Base-by-base conservation (phyloP, 2,888 invertebrate genomes). In the Chalcosyrphus nemorum region DNA sequence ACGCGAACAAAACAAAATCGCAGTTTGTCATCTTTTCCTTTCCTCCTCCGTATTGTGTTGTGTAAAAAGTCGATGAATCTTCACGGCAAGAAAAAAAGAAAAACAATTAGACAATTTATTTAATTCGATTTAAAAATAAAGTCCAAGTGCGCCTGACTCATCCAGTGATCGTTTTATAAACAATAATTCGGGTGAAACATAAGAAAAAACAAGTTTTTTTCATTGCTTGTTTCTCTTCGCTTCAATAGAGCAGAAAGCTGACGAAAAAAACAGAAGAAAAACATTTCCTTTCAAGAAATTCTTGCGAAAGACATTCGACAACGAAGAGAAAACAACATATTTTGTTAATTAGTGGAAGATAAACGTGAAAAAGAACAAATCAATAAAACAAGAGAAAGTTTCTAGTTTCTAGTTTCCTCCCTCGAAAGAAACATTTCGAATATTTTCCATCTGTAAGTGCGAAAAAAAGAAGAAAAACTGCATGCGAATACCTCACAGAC, bases 111-210 rank as follows among this genome's bases (percentile, higher is more conserved):
- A 61, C 24, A 56, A 59, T 56, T 50, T 59, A 35, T 66, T 74
- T 50, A 59, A 81, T 81, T 81, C 21, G 66, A 78, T 78, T 74
- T 52, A 68, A 78, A 82, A 82, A 82, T 68, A 82, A 72, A 66
- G 59, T 82, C 50, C 32, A 41, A 72, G 78, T 78, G 78, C 66
- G 50, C 56, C 54, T 78, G 82, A 82, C 47, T 82, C 82, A 82
- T 41, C 4, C n/a, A 15, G 56, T 77, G 29, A 38, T 71, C 57
- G 38, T 59, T n/a, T n/a, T 54, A 45, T 61, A 59, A 72, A 71
- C 54, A 71, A 29, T 41, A 57, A 21, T 70, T 66, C 61, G 41
- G 54, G 11, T 61, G 52, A 66, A 52, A n/a, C 41, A 38, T 32
- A 17, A 24, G 3, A n/a, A 59, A 72, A 78, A 68, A 68, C 56